Evolutionary conservation across 2,113 vertebrate species (phyloP).

Genomic region (Gymnogyps californianus): DNA sequence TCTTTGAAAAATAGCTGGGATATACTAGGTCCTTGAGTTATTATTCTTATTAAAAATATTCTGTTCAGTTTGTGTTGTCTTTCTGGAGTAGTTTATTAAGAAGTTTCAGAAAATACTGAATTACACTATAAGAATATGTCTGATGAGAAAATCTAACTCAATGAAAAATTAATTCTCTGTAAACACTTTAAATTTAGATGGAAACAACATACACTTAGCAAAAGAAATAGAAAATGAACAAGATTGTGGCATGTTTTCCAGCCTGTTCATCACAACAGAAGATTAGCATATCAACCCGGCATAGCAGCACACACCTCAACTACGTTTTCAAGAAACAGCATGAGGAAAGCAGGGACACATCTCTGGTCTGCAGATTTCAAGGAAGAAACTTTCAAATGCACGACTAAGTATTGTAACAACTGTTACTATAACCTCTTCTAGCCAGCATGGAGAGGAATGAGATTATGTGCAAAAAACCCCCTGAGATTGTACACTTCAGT

Average conservation of each 20-base stretch:
- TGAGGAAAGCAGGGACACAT: not conserved
- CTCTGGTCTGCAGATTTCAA: not conserved
- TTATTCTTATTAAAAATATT: not conserved
- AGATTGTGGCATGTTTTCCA: not conserved
- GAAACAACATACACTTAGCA: not conserved
- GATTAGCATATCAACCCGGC: not conserved
- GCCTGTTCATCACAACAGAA: not conserved
- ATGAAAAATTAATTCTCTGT: not conserved
- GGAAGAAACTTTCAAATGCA: not conserved
- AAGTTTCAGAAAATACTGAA: not conserved
- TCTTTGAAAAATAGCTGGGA: not conserved
- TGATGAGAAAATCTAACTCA: not conserved
- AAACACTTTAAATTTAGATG: not conserved
- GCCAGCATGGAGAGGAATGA: not conserved
- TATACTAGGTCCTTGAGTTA: not conserved
- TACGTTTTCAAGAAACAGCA: not conserved
- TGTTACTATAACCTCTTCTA: not conserved
- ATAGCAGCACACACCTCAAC: not conserved
- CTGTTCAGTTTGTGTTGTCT: not conserved
- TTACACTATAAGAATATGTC: not conserved
- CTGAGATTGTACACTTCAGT: not conserved
- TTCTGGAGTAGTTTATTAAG: not conserved
- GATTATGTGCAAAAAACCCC: not conserved
- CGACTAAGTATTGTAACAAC: not conserved
- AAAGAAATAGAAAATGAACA: not conserved